Conservation (phyloP, 2,888 invertebrate genomes). For the Prosapia bicincta region DNA sequence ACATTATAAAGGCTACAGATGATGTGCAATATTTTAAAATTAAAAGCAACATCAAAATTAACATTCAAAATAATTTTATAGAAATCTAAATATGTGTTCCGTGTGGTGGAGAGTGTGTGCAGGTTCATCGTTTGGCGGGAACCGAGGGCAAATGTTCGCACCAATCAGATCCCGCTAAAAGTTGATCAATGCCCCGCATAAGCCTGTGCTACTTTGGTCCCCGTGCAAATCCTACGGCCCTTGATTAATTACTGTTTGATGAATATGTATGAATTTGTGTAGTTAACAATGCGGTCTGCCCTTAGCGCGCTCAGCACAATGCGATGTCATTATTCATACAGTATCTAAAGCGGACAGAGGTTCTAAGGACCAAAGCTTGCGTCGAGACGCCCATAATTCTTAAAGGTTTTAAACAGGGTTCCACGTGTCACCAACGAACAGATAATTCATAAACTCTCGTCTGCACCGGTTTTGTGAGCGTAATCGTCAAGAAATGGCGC, state of each 20-base stretch:
- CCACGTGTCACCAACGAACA: too few relatives aligned
- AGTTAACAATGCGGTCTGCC: background rate
- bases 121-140: too few relatives aligned
- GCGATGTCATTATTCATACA: background rate
- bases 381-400: background rate
- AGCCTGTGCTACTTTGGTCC: background rate
- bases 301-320: background rate
- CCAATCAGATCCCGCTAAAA: background rate
- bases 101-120: too few relatives aligned
- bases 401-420: background rate
- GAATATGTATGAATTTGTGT: slow-evolving; percentile 30
- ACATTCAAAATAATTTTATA: too few relatives aligned
- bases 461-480: too few relatives aligned
- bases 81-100: too few relatives aligned
- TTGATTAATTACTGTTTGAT: slow-evolving; percentile 31
- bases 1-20: too few relatives aligned
- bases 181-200: background rate
- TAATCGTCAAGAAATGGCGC: too few relatives aligned
- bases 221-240: slow-evolving; percentile 18
- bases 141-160: background rate
- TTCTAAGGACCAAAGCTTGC: background rate
- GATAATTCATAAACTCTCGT: too few relatives aligned
- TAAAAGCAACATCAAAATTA: too few relatives aligned
- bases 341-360: background rate
- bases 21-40: too few relatives aligned